Conservation (phyloP, 2,888 invertebrate genomes). For the Xestia ashworthii region DNA sequence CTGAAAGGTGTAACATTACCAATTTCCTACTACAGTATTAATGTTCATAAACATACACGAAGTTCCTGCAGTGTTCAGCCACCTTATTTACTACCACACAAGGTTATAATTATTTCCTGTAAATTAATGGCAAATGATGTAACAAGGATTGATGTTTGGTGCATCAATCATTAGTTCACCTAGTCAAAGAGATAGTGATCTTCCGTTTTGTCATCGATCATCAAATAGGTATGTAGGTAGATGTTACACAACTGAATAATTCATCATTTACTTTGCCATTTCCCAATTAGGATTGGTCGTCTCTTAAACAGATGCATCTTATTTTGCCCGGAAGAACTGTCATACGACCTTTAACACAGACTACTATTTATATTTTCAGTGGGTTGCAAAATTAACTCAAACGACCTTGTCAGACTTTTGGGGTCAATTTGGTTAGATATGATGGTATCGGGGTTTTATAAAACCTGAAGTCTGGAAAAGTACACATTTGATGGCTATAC, state of each 20-base stretch:
- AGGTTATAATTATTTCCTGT: not conserved
- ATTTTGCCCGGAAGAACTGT: not conserved
- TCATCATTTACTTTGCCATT: conserved; percentile 30
- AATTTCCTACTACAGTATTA: not conserved
- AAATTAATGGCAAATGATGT: not conserved
- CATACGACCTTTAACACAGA: not conserved
- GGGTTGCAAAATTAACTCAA: not conserved
- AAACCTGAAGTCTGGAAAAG: not conserved
- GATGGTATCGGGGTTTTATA: not conserved
- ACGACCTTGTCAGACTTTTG: not conserved
- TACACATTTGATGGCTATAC: not conserved
- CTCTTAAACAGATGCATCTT: not conserved
- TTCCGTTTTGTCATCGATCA: conserved; percentile 37
- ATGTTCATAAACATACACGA: not conserved
- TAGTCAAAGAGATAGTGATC: conserved; percentile 38
- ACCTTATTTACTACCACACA: not conserved
- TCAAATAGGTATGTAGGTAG: conserved; percentile 5
- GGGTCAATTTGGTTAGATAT: not conserved
- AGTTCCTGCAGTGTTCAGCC: not conserved
- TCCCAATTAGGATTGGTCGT: conserved; percentile 13
- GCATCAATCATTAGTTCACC: conserved; percentile 37
- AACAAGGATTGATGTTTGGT: conserved; percentile 9
- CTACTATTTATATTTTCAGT: not conserved
- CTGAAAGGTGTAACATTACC: conserved; percentile 11
- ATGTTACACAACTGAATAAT: conserved; percentile 23